phyloP scores from a whole-genome alignment of 1,140 invertebrate species.

The Trichoplusia ni region DNA sequence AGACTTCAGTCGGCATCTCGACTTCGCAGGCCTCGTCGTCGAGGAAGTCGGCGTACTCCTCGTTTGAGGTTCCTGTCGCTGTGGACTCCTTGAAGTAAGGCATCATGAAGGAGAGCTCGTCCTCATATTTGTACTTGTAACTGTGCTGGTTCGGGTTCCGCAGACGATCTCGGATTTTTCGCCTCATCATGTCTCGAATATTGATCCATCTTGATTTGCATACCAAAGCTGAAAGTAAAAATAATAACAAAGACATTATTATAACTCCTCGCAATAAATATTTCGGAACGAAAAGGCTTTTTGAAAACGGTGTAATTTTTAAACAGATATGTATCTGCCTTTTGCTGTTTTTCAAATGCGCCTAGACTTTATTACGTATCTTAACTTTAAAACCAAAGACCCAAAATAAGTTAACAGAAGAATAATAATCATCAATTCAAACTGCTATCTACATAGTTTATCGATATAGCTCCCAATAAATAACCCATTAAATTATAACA shows the following conservation, averaged over 20 bases:
- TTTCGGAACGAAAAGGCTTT: too few species aligned
- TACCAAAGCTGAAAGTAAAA: slow-evolving; percentile 51
- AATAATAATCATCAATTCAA: too few species aligned
- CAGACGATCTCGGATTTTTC: slow-evolving; percentile 54
- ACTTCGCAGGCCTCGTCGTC: slow-evolving; percentile 50
- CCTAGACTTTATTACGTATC: too few species aligned
- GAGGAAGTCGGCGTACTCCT: slow-evolving; percentile 55
- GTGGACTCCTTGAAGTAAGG: slow-evolving; percentile 62
- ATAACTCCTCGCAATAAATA: too few species aligned
- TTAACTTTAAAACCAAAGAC: too few species aligned
- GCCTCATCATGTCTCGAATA: slow-evolving; percentile 70
- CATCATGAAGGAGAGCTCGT: slow-evolving; percentile 61
- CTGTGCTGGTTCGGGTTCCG: slow-evolving; percentile 49
- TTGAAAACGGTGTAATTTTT: too few species aligned
- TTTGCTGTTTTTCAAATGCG: too few species aligned
- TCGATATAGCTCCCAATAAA: not conserved
- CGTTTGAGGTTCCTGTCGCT: slow-evolving; percentile 10
- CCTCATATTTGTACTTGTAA: slow-evolving; percentile 70
- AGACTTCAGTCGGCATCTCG: slow-evolving; percentile 50
- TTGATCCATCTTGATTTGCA: slow-evolving; percentile 71
- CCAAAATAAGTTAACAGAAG: too few species aligned
- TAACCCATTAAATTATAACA: not conserved
- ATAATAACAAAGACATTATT: not conserved
- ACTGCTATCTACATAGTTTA: too few species aligned
- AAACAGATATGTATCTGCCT: too few species aligned